Conservation (phyloP, 2,888 invertebrate genomes). For the Ormyrus labotus region DNA sequence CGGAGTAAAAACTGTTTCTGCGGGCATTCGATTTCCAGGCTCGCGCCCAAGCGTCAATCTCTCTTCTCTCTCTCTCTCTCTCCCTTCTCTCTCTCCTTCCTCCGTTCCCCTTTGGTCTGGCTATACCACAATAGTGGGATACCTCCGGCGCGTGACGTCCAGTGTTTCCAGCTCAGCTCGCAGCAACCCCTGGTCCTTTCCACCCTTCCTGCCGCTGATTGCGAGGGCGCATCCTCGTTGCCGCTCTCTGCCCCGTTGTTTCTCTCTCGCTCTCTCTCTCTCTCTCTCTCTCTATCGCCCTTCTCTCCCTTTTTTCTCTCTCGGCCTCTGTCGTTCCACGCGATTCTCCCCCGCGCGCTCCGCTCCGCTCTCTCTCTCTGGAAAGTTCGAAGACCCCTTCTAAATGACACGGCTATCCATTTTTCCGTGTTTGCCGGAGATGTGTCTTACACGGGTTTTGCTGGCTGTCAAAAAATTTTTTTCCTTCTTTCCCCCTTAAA, state of each 20-base stretch:
- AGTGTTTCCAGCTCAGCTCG: slow-evolving; percentile 52
- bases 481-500: slow-evolving; percentile 1
- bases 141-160: slow-evolving; percentile 56
- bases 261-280: slow-evolving; percentile 16
- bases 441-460: background rate
- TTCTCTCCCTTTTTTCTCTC: background rate
- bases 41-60: slow-evolving; percentile 21
- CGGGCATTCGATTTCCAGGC: slow-evolving; percentile 23
- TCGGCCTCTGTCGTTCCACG: background rate
- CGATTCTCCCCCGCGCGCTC: background rate
- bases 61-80: slow-evolving; percentile 22
- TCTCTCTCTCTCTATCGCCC: background rate
- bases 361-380: slow-evolving; percentile 11
- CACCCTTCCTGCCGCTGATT: slow-evolving; percentile 61
- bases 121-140: slow-evolving; percentile 58
- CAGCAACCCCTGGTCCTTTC: slow-evolving; percentile 46
- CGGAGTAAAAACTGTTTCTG: slow-evolving; percentile 30
- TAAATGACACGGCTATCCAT: slow-evolving; percentile 34
- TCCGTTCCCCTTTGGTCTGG: slow-evolving; percentile 19
- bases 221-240: slow-evolving; percentile 63
- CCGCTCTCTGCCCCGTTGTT: slow-evolving; percentile 63
- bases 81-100: background rate
- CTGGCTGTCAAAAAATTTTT: slow-evolving; percentile 24
- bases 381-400: slow-evolving; percentile 42
- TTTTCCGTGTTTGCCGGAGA: slow-evolving; percentile 9